phyloP scores from a whole-genome alignment of 2,888 invertebrate genomes.

The Polia nebulosa region DNA sequence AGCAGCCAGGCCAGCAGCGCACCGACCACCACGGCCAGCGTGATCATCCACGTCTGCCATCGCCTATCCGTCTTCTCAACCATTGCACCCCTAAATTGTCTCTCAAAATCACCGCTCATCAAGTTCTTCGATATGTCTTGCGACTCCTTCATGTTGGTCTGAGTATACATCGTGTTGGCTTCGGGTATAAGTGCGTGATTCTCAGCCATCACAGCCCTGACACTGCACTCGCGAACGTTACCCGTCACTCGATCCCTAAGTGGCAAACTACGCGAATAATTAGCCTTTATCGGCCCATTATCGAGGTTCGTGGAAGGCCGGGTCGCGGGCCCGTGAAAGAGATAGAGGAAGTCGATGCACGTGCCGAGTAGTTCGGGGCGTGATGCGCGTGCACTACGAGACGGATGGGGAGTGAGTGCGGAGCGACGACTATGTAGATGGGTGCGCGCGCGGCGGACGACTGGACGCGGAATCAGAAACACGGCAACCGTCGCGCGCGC shows the following conservation, averaged over 20 bases:
- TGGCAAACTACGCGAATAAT: conserved; percentile 68
- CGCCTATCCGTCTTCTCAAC: conserved; percentile 75
- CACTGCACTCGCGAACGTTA: conserved; percentile 79
- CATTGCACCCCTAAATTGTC: conserved; percentile 79
- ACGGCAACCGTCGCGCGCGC: conserved; percentile 64
- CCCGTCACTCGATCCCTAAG: conserved; percentile 68
- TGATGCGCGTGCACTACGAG: conserved; percentile 75
- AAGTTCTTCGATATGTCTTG: conserved; percentile 87
- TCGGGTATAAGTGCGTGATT: conserved; percentile 84
- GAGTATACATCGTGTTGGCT: conserved; percentile 82
- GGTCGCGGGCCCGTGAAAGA: conserved; percentile 66
- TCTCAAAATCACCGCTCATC: conserved; percentile 87
- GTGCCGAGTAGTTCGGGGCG: conserved; percentile 68
- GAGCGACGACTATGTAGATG: conserved; percentile 61
- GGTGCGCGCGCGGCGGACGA: conserved; percentile 62
- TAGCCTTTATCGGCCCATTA: conserved; percentile 84
- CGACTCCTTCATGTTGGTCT: conserved; percentile 81
- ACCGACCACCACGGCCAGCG: conserved; percentile 71
- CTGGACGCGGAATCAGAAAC: conserved; percentile 64
- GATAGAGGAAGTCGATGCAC: conserved; percentile 69
- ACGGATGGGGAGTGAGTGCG: conserved; percentile 77
- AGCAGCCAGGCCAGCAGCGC: conserved; percentile 80
- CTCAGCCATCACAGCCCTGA: conserved; percentile 83
- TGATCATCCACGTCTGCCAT: conserved; percentile 75
- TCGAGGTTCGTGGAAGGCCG: conserved; percentile 77